A percentile compares a stretch with the other conserved stretches of the same genome.
Conservation (phyloP, 2,888 invertebrate genomes). For the Acronicta alni region DNA sequence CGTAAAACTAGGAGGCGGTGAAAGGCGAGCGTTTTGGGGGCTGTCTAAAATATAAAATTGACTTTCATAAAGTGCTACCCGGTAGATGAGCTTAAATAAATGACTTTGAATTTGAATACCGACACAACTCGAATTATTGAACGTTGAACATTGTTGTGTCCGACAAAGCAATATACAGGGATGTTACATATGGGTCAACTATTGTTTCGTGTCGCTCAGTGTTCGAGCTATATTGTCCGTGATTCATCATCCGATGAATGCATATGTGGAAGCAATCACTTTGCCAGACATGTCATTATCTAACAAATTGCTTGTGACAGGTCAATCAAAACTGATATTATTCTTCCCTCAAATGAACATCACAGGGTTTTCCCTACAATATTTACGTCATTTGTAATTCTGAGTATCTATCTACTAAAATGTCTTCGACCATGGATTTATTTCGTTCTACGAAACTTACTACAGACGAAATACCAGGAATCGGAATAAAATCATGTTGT, state of each 20-base stretch:
- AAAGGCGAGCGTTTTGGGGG: no score
- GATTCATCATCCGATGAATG: not conserved
- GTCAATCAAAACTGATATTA: not conserved
- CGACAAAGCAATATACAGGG: no score
- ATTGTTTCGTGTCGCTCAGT: not conserved
- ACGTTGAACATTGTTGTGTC: no score
- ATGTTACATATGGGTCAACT: not conserved
- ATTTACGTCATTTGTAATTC: not conserved
- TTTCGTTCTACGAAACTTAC: no score
- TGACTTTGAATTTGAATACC: constrained; percentile 42
- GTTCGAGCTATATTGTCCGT: not conserved
- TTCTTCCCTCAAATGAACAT: not conserved
- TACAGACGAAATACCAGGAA: no score
- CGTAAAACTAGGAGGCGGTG: no score
- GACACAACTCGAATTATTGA: constrained; percentile 1
- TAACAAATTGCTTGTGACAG: constrained; percentile 2
- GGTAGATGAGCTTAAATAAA: no score
- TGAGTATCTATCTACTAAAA: no score
- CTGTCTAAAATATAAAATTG: no score
- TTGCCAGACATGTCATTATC: not conserved
- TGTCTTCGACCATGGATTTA: no score
- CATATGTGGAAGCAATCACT: not conserved
- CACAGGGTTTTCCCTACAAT: not conserved
- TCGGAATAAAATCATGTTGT: no score
- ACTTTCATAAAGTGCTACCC: no score